Base-by-base conservation (phyloP, 1,140 invertebrate species). In the Semibalanus balanoides region DNA sequence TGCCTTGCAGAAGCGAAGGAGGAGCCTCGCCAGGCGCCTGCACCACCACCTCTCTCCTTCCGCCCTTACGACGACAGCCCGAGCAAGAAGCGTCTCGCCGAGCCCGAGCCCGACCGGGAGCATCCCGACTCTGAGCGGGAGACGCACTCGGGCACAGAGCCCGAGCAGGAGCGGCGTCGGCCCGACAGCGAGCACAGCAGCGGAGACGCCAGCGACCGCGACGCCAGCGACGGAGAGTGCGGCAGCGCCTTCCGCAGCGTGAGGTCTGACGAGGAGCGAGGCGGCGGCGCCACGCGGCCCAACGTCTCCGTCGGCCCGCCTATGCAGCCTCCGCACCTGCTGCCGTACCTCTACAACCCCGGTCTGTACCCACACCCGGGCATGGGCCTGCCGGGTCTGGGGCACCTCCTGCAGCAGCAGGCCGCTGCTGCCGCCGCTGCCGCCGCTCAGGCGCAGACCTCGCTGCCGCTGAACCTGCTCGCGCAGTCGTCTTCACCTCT, bases 271-370 rank as follows among this genome's bases (percentile, higher is more conserved):
- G 76, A 78, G 77, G 76, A 78, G 79, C 31, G 79, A 78, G 40
- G 76, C 79, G 30, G 76, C 76, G 27, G 76, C 75, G 43, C 76
- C 76, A 73, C 35, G 31, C 70, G 35, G 27, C 80, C 80, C 30
- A 93, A 94, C 84, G 93, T 94, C 30, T 93, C 91, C 11, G 89
- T 94, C 7, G 93, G 93, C 19, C 93, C 93, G 29, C 93, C 93
- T 17, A 90, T 94, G 22, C 92, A 94, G 81, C 93, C 92, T 22
- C 83, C 82, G 28, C 89, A 90, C 82, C 86, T 95, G 74, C 85
- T 95, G 79, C 93, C 93, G 76, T 96, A 95, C 86, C 88, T 96
- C 27, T 94, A 94, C 82, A 91, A 90, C n/a, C 86, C 87, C 0
- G 92, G 91, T 1, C 84, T 95, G 74, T 95, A 95, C 84, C 90